Evolutionary conservation across 2,888 invertebrate species (phyloP), one percentile per base, ranked within the genome.

Genomic region (Pristionchus exspectatus): DNA sequence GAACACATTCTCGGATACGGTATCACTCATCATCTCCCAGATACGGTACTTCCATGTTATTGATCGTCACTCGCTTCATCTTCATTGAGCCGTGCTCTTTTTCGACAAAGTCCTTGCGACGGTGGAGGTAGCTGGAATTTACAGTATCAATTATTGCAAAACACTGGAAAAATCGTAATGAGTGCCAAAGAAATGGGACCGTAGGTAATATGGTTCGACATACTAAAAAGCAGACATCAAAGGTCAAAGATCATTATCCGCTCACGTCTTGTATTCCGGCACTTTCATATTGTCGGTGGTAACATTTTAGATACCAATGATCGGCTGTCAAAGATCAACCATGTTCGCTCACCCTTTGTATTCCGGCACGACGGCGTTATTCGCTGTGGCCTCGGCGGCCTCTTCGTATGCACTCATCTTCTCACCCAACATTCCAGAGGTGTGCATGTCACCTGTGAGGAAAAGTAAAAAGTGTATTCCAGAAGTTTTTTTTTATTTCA

Each of bases 371-470:
- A 88, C 74, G 12, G 74, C 87, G 27, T 87, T 87, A 24, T 59
- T 88, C 1, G 54, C 56, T 0, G 24, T 21, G 2, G 74, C 74
- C 1, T 54, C 87, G 3, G 87, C 87, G 24, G 74, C 87, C 27
- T 89, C 89, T 44, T 89, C 89, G 66, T 83, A 89, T 18, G 89
- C 81, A 50, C 63, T 81, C 89, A 89, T 89, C 44, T 89, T 89
- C 63, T 89, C 81, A 0, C 89, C 89, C n/a, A 89, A 50, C 89
- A 89, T 89, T 0, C 89, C 89, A n/a, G 89, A 89, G 10, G 81
- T 89, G 89, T 66, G 69, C 81, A 66, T 59, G 44, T 89, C 83
- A 9, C 89, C 91, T 30, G 93, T 9, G 44, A 44, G n/a, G n/a
- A n/a, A n/a, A n/a, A n/a, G n/a, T n/a, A n/a, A n/a, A n/a, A n/a